Evolutionary conservation across 2,888 invertebrate genomes (phyloP).

Genomic region (Eremobia ochroleuca): DNA sequence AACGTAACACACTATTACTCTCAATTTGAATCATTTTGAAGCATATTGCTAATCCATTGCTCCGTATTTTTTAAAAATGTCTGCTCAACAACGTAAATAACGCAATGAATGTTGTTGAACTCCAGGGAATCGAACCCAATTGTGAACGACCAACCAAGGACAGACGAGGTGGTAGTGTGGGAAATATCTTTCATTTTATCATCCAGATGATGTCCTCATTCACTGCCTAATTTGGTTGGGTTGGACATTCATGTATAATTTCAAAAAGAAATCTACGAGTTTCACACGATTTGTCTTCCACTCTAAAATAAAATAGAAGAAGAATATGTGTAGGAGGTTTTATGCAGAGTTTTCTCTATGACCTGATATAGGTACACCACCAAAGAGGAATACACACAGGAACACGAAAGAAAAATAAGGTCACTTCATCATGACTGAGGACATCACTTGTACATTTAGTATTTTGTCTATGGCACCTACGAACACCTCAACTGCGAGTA

Average conservation of each 20-base stretch:
- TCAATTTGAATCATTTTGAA: too few relatives aligned
- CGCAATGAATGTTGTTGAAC: too few relatives aligned
- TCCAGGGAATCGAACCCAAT: not conserved
- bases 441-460: too few relatives aligned
- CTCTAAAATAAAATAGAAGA: not conserved
- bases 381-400: not conserved
- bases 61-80: too few relatives aligned
- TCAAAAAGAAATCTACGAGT: not conserved
- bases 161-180: not conserved
- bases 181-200: not conserved
- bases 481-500: slow-evolving; percentile 13
- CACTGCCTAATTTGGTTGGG: not conserved
- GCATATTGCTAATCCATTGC: too few relatives aligned
- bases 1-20: not conserved
- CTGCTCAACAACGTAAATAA: too few relatives aligned
- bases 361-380: not conserved
- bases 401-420: not conserved
- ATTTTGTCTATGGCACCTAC: too few relatives aligned
- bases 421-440: not conserved
- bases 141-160: too few relatives aligned
- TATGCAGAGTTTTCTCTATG: slow-evolving; percentile 5
- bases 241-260: not conserved
- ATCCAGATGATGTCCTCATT: not conserved
- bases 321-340: slow-evolving; percentile 1
- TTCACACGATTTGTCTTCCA: not conserved